Conservation (phyloP, 2,797 vertebrate species). For the Micromesistius poutassou region DNA sequence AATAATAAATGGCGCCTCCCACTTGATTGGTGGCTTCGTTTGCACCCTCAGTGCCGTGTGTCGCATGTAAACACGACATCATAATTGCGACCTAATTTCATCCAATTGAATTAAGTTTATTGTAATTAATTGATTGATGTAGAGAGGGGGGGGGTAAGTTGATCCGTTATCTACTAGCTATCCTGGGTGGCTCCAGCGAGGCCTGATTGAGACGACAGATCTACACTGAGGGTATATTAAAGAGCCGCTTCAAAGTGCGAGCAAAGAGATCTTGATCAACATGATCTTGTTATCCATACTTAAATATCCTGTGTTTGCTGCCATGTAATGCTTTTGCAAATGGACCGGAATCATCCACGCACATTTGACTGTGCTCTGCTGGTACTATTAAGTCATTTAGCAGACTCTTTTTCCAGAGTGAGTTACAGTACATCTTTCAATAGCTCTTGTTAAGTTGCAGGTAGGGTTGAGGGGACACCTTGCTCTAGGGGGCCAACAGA, state of each 20-base stretch:
- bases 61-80: conserved; percentile 46
- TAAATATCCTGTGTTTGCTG: neutral
- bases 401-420: too few species aligned
- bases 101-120: conserved; percentile 39
- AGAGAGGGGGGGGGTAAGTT: neutral
- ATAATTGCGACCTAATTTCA: conserved; percentile 28
- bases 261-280: neutral
- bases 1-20: conserved; percentile 56
- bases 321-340: neutral
- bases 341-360: neutral
- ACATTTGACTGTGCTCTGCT: too few species aligned
- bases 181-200: neutral
- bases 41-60: neutral
- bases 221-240: neutral
- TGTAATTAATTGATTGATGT: neutral
- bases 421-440: too few species aligned
- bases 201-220: neutral
- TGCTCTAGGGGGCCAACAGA: too few species aligned
- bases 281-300: neutral
- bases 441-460: too few species aligned
- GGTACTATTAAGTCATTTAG: too few species aligned
- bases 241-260: neutral
- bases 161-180: neutral
- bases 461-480: too few species aligned
- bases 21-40: neutral